Evolutionary conservation across 1,140 invertebrate species (phyloP).

Genomic region (Stegodyphus mimosarum): DNA sequence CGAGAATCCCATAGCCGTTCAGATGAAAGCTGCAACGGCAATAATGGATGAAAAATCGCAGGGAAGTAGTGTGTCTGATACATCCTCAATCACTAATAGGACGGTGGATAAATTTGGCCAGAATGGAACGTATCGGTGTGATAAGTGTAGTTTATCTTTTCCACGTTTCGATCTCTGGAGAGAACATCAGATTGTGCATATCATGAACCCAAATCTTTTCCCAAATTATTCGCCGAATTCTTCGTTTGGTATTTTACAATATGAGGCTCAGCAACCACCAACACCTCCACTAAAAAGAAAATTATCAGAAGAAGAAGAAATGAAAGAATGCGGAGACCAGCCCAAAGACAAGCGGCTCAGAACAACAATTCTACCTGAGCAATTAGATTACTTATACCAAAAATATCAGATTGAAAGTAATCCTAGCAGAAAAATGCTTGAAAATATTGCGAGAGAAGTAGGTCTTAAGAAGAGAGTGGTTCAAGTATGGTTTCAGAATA

Average conservation of each 20-base stretch:
- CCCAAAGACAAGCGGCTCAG: constrained; percentile 92
- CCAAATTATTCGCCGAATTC: constrained; percentile 85
- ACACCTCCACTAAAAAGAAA: constrained; percentile 65
- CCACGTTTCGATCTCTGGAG: constrained; percentile 89
- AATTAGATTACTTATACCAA: constrained; percentile 96
- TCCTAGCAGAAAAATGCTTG: constrained; percentile 96
- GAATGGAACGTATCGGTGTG: constrained; percentile 74
- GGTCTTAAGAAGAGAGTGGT: constrained; percentile 96
- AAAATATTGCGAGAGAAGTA: constrained; percentile 94
- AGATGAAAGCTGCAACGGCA: constrained; percentile 64
- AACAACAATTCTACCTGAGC: constrained; percentile 96
- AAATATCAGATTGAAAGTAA: constrained; percentile 98
- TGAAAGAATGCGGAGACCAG: constrained; percentile 64
- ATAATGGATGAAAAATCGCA: constrained; percentile 43
- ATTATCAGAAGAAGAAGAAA: constrained; percentile 70
- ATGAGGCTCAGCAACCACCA: constrained; percentile 77
- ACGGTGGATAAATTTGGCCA: constrained; percentile 59
- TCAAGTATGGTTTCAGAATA: constrained; percentile 96
- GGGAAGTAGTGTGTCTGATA: constrained; percentile 21
- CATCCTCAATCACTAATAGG: constrained; percentile 54
- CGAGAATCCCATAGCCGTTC: constrained; percentile 79
- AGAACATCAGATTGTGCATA: constrained; percentile 94
- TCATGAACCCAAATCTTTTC: constrained; percentile 94
- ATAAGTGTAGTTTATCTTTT: constrained; percentile 94
- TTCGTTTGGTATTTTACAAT: constrained; percentile 92